Base-by-base conservation (phyloP, 1,140 invertebrate species). In the Subanguina moxae region DNA sequence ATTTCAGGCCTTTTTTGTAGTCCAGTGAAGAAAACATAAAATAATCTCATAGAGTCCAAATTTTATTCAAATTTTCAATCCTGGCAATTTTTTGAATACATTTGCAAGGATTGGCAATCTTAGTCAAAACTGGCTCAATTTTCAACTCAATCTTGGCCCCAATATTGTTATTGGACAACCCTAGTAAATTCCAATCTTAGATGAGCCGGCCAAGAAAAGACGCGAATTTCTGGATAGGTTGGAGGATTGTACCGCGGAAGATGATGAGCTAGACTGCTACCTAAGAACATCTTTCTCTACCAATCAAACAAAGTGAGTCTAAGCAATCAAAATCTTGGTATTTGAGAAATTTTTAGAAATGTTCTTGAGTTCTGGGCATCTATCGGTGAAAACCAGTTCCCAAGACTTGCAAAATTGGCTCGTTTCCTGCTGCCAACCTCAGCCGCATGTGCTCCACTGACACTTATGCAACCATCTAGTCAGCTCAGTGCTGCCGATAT, bases 301-400 rank as follows among this genome's bases (percentile, higher is more conserved):
- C 7, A 57, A 30, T 19, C 61, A 73, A 43, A 72, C 71, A 11
- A 62, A 32, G 70, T 72, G 45, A 59, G 45, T 28, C 23, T 52
- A 52, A 15, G 3, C 15, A 52, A 17, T 32, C 27, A 61, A 7
- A 61, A 30, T 5, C 19, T 61, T 7, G 3, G 5, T 61, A 5
- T 61, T 13, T 28, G 3, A 17, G 21, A 56, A 9, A 72, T 58
- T 65, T 76, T 57, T 28, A 76, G 75, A 70, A 57, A 73, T 27
- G 58, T 74, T 46, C 73, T 72, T 19, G 73, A 74, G 43, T 74
- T 74, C 52, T 74, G 73, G 73, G 64, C 68, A 3, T 73, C 75
- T n/a, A 21, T 78, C 42, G 73, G 73, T 13, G 73, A 74, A 45
- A 28, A 27, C 21, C 57, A 77, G 28, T 74, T 74, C 32, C 73